Base-by-base conservation (phyloP, 2,888 invertebrate species). In the Megaustenia siamemsis region DNA sequence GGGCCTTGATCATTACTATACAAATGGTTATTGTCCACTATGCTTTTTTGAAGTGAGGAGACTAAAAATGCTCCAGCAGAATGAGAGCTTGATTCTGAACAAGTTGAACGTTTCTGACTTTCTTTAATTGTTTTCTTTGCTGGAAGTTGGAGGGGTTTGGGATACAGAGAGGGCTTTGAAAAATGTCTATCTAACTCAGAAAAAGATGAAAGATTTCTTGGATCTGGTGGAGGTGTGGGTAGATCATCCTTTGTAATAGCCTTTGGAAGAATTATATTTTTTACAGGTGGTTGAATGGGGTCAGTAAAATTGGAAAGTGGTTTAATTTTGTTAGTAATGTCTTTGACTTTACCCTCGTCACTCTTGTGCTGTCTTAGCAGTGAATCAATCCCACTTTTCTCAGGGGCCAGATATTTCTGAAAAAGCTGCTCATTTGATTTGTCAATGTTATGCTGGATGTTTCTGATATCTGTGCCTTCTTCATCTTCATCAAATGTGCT, bases 261-360 rank as follows among this genome's bases (percentile, higher is more conserved):
- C 82, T 38, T 82, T 79, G 45, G 86, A 73, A 43, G 86, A 79
- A 53, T 12, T 12, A 56, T 78, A 56, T 56, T 66, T 43, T 43
- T 86, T 21, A 76, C 73, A 21, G 87, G 86, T 1, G 88, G 80
- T 38, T 86, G 83, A 15, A 86, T 85, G 32, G 88, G 89, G 76
- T 89, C 86, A 76, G 87, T 88, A 82, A 91, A 91, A 87, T 90
- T 92, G 28, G 90, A 88, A 84, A 90, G 76, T 35, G 90, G 88
- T 53, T 89, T 88, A 21, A 86, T 84, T n/a, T 87, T 81, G 32
- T 87, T 45, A 35, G 89, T 84, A 28, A 60, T 81, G 35, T 84
- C 86, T 1, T 86, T 76, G 49, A 53, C 68, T 21, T 84, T 84
- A 35, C 63, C 71, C 28, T 75, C 56, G 53, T 86, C 83, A 78